Evolutionary conservation across 2,797 vertebrate genomes (phyloP), one percentile per base, ranked within the genome.

Genomic region (Platalea minor): DNA sequence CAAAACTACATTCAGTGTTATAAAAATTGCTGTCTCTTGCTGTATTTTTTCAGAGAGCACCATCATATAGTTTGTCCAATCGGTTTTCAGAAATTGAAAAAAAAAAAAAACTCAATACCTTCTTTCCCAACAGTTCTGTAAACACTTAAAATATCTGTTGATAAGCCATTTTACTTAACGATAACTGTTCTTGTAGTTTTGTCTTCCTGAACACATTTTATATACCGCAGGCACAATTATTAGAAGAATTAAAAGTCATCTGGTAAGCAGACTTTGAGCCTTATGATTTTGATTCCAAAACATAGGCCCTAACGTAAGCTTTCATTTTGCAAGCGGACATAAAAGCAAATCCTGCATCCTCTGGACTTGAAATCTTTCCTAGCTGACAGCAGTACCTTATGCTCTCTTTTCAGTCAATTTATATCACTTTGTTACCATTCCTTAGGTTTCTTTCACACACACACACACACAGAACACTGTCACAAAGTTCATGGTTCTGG

Each of bases 121-220:
- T 29, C 46, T 89, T 96, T 93, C 51, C 81, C 81, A 83, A 83
- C 74, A 84, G 85, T 80, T 95, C 85, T 87, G 67, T 93, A 96
- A 97, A 94, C 72, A 95, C 37, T 76, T 67, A 86, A 64, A 60
- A 16, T 65, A 92, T 15, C 41, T 88, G n/a, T 53, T 68, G 68
- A 75, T 77, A 97, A 97, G 53, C 65, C 80, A 59, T 80, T 91
- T 74, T 61, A 88, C 61, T 64, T 82, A 79, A 83, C 67, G 74
- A n/a, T 93, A 88, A 91, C 70, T 91, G 45, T 60, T 84, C 51
- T 45, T 63, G 13, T 64, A 88, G 60, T 76, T 96, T 83, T 29
- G 20, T 39, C 43, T 92, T 63, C 45, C 74, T 85, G 33, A 85
- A 89, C 26, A 43, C 5, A 53, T 89, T 88, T 79, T 48, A 51